Conservation (phyloP, 1,140 invertebrate species). For the Odontomachus brunneus region DNA sequence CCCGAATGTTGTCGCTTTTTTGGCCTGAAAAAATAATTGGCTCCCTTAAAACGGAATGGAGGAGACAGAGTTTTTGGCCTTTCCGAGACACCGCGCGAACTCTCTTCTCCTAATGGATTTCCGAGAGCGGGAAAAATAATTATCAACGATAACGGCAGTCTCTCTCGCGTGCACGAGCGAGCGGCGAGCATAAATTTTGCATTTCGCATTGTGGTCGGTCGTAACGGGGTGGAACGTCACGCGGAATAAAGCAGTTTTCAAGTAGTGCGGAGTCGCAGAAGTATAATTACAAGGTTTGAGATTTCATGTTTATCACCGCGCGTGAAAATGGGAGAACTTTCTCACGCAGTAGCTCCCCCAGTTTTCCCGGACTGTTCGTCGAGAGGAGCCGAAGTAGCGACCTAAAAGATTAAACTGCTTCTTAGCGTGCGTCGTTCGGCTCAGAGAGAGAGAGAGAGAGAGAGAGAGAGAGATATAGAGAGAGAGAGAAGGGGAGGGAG, state of each 20-base stretch:
- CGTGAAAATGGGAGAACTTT: constrained; percentile 38
- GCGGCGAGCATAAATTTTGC: neutral
- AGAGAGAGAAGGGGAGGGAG: no score
- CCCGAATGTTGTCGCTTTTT: no score
- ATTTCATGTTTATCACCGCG: constrained; percentile 40
- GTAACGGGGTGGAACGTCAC: constrained; percentile 2
- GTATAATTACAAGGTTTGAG: constrained; percentile 43
- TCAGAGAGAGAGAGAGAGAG: constrained; percentile 3
- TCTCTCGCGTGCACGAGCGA: neutral
- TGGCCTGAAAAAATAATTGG: no score
- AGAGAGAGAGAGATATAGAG: no score
- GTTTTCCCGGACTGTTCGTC: neutral
- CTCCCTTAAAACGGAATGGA: no score
- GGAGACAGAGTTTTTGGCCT: neutral
- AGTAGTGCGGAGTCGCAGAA: constrained; percentile 24
- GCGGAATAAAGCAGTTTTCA: constrained; percentile 21
- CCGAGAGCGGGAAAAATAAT: neutral
- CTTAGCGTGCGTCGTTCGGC: constrained; percentile 10
- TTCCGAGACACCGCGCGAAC: neutral
- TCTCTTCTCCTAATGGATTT: neutral
- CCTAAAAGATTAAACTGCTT: constrained; percentile 37
- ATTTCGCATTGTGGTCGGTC: neutral
- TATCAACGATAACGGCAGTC: neutral
- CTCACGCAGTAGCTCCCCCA: neutral
- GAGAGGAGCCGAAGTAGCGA: neutral